These are phyloP conservation scores for Cichlasoma orientale DNA, from an alignment of 2,797 vertebrate species.

Conservation along the genomic window DNA sequence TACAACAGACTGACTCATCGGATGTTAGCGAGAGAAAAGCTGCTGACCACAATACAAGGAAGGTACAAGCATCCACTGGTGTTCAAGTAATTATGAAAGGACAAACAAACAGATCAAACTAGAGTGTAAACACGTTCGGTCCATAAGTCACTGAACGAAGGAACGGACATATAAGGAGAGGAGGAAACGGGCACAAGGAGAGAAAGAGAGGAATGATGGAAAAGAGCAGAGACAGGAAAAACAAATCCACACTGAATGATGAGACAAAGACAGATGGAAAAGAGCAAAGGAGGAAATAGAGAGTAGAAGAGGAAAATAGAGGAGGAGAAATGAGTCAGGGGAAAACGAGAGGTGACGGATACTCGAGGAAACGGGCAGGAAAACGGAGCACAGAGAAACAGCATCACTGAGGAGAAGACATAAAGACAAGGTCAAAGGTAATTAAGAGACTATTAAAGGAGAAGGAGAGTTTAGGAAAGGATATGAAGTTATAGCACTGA, in stretches of 20 bases:
- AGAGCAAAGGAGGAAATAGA: background rate
- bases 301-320: background rate
- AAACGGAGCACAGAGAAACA: background rate
- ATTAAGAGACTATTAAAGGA: background rate
- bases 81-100: background rate
- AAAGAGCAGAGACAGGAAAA: background rate
- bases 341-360: background rate
- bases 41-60: constrained; percentile 17
- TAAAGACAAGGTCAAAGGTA: background rate
- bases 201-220: background rate
- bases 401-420: background rate
- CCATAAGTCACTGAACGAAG: background rate
- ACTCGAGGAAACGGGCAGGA: no score
- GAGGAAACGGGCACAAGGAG: background rate
- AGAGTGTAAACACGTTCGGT: background rate
- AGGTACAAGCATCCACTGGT: background rate
- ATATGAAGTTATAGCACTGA: background rate
- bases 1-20: constrained; percentile 31
- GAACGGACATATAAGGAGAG: background rate
- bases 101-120: background rate
- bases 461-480: background rate
- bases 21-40: background rate
- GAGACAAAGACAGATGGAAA: background rate
- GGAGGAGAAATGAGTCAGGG: background rate
- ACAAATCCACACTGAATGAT: background rate